Percentiles rank a stretch among this genome's conserved stretches.
Conservation (phyloP, 2,797 vertebrate genomes). For the Peromyscus aztecus region DNA sequence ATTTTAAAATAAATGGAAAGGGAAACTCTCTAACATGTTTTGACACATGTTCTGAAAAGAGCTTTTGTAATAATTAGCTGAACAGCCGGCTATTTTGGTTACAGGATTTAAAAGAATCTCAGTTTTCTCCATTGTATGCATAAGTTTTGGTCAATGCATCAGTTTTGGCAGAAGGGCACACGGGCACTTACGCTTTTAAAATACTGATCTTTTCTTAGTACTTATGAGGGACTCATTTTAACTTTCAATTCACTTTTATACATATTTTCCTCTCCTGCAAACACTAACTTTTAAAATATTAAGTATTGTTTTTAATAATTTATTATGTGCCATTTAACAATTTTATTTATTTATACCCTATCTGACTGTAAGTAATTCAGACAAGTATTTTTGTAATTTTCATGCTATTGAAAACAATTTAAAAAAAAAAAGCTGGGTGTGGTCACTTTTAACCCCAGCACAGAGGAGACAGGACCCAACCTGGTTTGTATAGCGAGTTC, state of each 20-base stretch:
- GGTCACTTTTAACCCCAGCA: background rate
- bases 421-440: background rate
- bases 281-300: constrained; percentile 10
- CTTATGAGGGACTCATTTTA: background rate
- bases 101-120: background rate
- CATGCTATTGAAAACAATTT: background rate
- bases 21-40: background rate
- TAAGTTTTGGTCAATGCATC: background rate
- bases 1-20: constrained; percentile 56
- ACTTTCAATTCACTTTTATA: background rate
- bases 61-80: constrained; percentile 6
- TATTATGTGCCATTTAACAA: constrained; percentile 2
- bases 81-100: background rate
- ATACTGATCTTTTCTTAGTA: background rate
- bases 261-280: constrained; percentile 22
- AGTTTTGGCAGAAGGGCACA: background rate
- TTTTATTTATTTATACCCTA: background rate
- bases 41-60: constrained; percentile 17
- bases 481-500: background rate
- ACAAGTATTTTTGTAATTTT: constrained; percentile 38
- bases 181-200: background rate
- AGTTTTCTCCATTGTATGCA: background rate
- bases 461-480: background rate
- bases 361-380: background rate
- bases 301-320: constrained; percentile 46